Evolutionary conservation across 1,140 invertebrate genomes (phyloP), one percentile per base, ranked within the genome.

Genomic region (Dendrolimus kikuchii): DNA sequence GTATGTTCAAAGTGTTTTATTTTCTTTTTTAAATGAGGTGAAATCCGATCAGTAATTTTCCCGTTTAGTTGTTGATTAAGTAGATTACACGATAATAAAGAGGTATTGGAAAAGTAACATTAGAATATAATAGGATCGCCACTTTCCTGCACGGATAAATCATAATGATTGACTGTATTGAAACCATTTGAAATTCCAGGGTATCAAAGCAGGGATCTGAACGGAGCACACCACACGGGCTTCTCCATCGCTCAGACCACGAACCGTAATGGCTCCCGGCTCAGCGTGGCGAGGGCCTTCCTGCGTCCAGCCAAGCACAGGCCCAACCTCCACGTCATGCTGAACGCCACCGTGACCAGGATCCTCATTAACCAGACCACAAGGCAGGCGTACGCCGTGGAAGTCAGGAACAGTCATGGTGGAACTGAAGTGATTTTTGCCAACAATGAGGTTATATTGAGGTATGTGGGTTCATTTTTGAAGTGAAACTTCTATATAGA

Each of bases 221-320:
- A 97, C 82, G 96, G 96, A 4, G 91, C 91, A 7, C 89, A 90
- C 5, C 92, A 94, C 61, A 93, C 93, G 0, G 94, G 95, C 2
- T 96, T 96, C 67, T 89, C 91, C 38, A 95, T 96, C 49, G 94
- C 92, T 4, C 97, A 96, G 88, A 97, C 92, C 38, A 98, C 95
- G 0, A 94, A 95, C 49, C 89, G 94, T 53, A 94, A 97, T 71
- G 97, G 97, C 1, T 95, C 94, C 0, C 90, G 97, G 5, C 90
- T 96, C 53, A 96, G 94, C 59, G 91, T 92, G 0, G 91, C 93
- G 0, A 89, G 92, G 46, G 96, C 95, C 0, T 98, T 96, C 81
- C 86, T 98, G 1, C 87, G 94, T 37, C 95, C 96, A 0, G 94
- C 93, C 8, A 89, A 91, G 63, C 87, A 92, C 43, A 88, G 95